A percentile compares a stretch with the other conserved stretches of the same genome.
Evolutionary conservation across 1,140 invertebrate genomes (phyloP).

Genomic region (Drosophila murphyi): DNA sequence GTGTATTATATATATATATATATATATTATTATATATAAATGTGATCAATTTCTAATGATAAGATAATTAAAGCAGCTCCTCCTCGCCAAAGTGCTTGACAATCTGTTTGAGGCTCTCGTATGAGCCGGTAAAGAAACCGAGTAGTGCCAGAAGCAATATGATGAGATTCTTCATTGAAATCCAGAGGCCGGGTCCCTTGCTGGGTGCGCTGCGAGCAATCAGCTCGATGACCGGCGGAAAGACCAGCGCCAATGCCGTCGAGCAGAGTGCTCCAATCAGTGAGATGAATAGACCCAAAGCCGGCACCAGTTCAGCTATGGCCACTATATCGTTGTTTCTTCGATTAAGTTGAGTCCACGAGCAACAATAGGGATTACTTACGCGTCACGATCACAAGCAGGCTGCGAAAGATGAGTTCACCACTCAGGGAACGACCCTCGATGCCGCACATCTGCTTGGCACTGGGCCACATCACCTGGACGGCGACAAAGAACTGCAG

Average conservation of each 20-base stretch:
- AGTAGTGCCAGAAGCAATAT: constrained; percentile 89
- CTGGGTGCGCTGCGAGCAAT: constrained; percentile 86
- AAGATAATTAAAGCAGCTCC: constrained; percentile 27
- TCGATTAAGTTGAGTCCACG: neutral
- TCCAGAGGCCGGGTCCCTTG: constrained; percentile 82
- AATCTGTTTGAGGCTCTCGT: constrained; percentile 88
- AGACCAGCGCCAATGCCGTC: constrained; percentile 93
- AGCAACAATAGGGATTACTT: constrained; percentile 84
- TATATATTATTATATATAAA: constrained; percentile 3
- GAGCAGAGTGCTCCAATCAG: constrained; percentile 95
- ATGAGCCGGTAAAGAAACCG: constrained; percentile 90
- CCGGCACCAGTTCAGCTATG: constrained; percentile 92
- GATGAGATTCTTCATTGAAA: constrained; percentile 86
- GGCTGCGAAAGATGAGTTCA: constrained; percentile 88
- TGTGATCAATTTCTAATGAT: neutral
- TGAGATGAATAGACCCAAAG: constrained; percentile 94
- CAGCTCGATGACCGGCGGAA: constrained; percentile 95
- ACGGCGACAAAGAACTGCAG: constrained; percentile 94
- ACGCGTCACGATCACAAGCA: constrained; percentile 90
- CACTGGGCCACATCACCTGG: constrained; percentile 87
- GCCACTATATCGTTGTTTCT: constrained; percentile 86
- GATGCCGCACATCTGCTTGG: constrained; percentile 52
- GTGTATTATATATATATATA: neutral
- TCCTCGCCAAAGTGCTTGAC: constrained; percentile 81
- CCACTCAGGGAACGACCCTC: constrained; percentile 75